phyloP scores from a whole-genome alignment of 2,888 invertebrate species.

The Nasonovia ribisnigri region DNA sequence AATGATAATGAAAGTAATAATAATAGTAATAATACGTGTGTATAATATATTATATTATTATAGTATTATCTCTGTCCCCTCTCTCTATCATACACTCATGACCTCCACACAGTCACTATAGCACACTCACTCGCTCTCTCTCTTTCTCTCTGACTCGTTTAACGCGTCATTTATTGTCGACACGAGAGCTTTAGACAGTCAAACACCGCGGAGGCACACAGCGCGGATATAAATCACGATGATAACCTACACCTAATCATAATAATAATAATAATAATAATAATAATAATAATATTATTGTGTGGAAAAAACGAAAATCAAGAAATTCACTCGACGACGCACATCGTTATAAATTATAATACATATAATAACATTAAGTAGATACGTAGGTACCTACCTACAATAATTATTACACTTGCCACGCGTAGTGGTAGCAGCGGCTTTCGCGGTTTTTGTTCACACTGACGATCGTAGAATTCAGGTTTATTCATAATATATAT shows the following conservation, averaged over 20 bases:
- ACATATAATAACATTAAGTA: not conserved
- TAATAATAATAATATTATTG: not conserved
- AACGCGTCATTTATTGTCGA: conserved; percentile 12
- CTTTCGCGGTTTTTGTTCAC: not conserved
- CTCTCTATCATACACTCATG: not conserved
- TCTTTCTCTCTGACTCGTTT: not conserved
- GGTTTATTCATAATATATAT: not conserved
- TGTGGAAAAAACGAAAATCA: not conserved
- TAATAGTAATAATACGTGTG: not conserved
- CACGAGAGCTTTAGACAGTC: not conserved
- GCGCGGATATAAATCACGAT: not conserved
- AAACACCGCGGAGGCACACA: not conserved
- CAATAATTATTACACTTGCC: not conserved
- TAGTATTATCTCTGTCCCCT: not conserved
- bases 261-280: not conserved
- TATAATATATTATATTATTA: not conserved
- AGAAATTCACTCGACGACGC: not conserved
- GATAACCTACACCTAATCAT: not conserved
- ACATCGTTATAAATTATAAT: not conserved
- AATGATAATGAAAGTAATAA: not conserved
- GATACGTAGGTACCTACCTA: not conserved
- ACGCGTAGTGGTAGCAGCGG: no score
- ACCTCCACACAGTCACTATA: no score
- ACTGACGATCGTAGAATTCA: not conserved
- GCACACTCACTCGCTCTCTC: no score